Base-by-base conservation (phyloP, 2,888 invertebrate genomes). In the Erebia ligea region DNA sequence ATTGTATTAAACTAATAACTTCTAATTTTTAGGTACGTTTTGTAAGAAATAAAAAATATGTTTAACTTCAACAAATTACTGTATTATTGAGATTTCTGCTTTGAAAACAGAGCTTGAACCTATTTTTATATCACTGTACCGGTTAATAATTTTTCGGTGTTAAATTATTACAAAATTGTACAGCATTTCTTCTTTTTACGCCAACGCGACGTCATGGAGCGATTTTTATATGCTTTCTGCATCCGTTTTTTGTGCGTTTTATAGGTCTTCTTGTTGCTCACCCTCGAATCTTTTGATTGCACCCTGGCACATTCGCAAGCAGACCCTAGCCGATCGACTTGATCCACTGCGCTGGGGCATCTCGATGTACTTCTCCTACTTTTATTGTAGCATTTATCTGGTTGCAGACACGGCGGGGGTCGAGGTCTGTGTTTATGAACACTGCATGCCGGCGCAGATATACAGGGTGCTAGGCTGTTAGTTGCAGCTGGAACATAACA, bases 371-470 rank as follows among this genome's bases (percentile, higher is more conserved):
- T 78, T 74, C 78, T 86, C 63, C 81, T 84, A 75, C 88, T 86
- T 78, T 83, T 86, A 63, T 83, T 82, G 77, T 86, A 90, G 77
- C 92, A 92, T 72, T 85, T 80, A 70, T 91, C 88, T 52, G 90
- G 91, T n/a, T 84, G 70, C 13, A 87, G 84, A 71, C 92, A 92
- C 5, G 91, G 89, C 19, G 87, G 79, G 50, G 88, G 85, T 52
- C 87, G 83, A 2, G 89, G 92, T 74, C 90, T 83, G 74, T 89
- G 90, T 65, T 76, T 86, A 80, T 91, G 91, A 15, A 78, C 80
- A 74, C 86, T 87, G 81, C 92, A 91, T 76, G 86, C 80, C 56
- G 92, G 89, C 56, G 84, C 88, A 61, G 91, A 89, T 68, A 87
- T 79, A 76, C 92, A 92, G 59, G 91, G 87, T 80, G 89, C 90